Conservation (phyloP, 2,797 vertebrate genomes). For the Sparidentex hasta region DNA sequence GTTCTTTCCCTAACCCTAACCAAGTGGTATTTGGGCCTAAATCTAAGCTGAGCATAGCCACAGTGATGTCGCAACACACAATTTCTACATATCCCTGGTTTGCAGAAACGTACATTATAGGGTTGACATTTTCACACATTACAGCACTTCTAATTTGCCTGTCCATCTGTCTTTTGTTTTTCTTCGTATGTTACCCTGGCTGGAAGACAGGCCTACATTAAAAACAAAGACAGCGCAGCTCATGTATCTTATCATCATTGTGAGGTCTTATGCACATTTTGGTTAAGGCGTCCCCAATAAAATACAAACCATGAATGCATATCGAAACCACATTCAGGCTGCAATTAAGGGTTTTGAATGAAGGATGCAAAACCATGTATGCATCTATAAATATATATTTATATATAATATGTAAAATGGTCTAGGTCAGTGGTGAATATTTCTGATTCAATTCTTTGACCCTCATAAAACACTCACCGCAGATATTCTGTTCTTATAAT, state of each 20-base stretch:
- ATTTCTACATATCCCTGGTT: too few species aligned
- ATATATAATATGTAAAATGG: conserved; percentile 48
- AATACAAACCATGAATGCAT: conserved; percentile 31
- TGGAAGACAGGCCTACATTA: conserved; percentile 8
- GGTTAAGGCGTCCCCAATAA: conserved; percentile 11
- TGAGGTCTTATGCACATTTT: conserved; percentile 16
- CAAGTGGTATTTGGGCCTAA: too few species aligned
- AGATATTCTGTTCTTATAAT: conserved; percentile 53
- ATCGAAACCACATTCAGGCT: conserved; percentile 29
- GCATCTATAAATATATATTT: conserved; percentile 16
- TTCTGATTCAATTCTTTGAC: conserved; percentile 48
- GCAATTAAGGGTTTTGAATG: conserved; percentile 33
- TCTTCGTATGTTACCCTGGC: background rate
- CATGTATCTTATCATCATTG: conserved; percentile 14
- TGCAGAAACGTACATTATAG: too few species aligned
- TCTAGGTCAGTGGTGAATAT: conserved; percentile 17
- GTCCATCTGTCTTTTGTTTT: background rate
- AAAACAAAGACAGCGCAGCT: conserved; percentile 30
- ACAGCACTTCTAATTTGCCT: background rate
- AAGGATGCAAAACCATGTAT: conserved; percentile 35
- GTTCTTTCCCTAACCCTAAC: too few species aligned
- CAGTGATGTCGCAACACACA: too few species aligned
- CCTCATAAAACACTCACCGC: conserved; percentile 52
- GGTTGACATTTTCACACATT: conserved; percentile 16
- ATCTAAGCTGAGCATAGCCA: too few species aligned